Evolutionary conservation across 2,797 vertebrate species (phyloP).

Genomic region (Monodelphis domestica): DNA sequence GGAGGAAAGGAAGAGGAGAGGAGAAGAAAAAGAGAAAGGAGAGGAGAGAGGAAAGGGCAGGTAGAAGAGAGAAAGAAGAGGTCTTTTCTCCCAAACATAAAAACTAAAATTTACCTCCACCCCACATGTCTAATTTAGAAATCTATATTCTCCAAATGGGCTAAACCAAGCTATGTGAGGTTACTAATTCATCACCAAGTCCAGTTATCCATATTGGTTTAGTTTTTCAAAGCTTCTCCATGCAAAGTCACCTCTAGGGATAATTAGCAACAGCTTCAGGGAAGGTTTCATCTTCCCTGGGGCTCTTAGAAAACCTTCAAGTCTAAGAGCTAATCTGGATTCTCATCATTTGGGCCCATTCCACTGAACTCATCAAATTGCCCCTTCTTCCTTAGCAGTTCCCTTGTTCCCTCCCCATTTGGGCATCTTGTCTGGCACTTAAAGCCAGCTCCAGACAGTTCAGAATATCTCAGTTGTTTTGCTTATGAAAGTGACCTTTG

Average conservation of each 20-base stretch:
- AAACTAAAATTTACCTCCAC: background rate
- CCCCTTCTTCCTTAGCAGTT: background rate
- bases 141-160: background rate
- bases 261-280: background rate
- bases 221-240: background rate
- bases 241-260: background rate
- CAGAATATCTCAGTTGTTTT: background rate
- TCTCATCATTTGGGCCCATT: background rate
- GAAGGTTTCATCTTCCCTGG: background rate
- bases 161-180: background rate
- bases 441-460: background rate
- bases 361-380: background rate
- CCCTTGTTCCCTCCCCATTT: background rate
- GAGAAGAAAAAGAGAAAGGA: background rate
- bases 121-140: background rate
- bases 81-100: background rate
- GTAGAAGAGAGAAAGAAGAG: background rate
- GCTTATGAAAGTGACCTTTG: slow-evolving; percentile 51
- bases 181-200: background rate
- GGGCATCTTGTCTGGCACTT: background rate
- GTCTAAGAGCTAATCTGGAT: background rate
- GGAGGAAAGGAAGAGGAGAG: background rate
- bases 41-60: background rate
- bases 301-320: background rate
- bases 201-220: background rate